phyloP scores from a whole-genome alignment of 2,113 vertebrate genomes.

The Martes martes region DNA sequence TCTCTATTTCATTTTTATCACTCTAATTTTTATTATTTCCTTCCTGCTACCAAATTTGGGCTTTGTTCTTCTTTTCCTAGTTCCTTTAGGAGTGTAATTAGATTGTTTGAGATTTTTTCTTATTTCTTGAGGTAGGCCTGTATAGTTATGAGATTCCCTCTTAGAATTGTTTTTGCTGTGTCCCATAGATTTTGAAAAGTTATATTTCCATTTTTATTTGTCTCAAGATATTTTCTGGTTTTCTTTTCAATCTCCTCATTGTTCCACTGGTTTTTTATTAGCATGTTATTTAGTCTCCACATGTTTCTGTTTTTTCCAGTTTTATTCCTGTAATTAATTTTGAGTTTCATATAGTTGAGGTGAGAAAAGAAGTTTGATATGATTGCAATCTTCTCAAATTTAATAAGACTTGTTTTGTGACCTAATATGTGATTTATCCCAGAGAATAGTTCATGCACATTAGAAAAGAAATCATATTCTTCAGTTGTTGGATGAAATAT shows the following conservation, averaged over 20 bases:
- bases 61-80: not conserved
- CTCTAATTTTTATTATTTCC: not conserved
- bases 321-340: not conserved
- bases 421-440: not conserved
- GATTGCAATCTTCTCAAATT: not conserved
- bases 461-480: not conserved
- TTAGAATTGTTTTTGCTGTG: not conserved
- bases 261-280: not conserved
- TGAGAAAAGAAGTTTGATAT: not conserved
- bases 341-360: not conserved
- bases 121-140: not conserved
- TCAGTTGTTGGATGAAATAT: not conserved
- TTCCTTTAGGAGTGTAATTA: not conserved
- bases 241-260: not conserved
- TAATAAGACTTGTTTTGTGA: not conserved
- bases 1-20: not conserved
- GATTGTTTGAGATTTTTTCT: not conserved
- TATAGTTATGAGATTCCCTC: not conserved
- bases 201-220: not conserved
- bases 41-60: not conserved
- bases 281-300: not conserved
- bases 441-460: not conserved
- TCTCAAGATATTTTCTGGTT: not conserved
- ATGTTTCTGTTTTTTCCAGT: not conserved
- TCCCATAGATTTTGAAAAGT: not conserved